Conservation (phyloP, 2,113 vertebrate genomes). For the Eonycteris spelaea region DNA sequence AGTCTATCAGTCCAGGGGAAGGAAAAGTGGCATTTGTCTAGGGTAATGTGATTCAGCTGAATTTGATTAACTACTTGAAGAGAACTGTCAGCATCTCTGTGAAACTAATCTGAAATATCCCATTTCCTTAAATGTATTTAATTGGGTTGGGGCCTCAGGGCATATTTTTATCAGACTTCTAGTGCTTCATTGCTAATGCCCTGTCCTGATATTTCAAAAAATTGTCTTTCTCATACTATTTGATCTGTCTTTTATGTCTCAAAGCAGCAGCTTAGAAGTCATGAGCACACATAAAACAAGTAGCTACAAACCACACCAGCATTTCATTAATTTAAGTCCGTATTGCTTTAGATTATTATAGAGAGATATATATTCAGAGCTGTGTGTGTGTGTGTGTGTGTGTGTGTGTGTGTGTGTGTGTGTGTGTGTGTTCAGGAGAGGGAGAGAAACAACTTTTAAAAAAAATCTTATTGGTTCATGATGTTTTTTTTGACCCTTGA, state of each 20-base stretch:
- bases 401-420: accelerated
- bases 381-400: accelerated
- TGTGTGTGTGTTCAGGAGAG: not conserved
- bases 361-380: not conserved
- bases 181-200: conserved; percentile 5
- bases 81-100: not conserved
- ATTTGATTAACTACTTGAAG: conserved; percentile 32
- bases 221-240: not conserved
- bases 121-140: conserved; percentile 52
- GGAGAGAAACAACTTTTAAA: not conserved
- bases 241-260: not conserved
- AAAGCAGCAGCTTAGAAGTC: not conserved
- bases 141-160: not conserved
- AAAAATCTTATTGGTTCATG: not conserved
- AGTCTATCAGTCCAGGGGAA: not conserved
- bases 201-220: conserved; percentile 8
- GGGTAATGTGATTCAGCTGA: not conserved
- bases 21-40: not conserved
- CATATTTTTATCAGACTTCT: conserved; percentile 34
- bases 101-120: conserved; percentile 14
- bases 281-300: not conserved
- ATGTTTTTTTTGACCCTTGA: not conserved
- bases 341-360: conserved; percentile 9
- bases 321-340: conserved; percentile 15
- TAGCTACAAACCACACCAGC: not conserved